Evolutionary conservation across 2,113 vertebrate genomes (phyloP).

Genomic region (Entelurus aequoreus): DNA sequence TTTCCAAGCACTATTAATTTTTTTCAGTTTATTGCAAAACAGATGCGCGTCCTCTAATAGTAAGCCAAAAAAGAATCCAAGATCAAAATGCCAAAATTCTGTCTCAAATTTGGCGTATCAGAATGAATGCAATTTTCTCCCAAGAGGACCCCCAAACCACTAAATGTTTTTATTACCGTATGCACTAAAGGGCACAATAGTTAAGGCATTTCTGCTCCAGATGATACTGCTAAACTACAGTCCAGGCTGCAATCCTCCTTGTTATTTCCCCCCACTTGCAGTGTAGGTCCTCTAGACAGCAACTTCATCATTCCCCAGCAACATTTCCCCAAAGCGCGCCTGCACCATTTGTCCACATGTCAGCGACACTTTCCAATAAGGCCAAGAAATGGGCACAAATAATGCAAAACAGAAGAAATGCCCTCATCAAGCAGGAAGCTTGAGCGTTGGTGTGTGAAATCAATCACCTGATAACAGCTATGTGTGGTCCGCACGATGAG

Average conservation of each 20-base stretch:
- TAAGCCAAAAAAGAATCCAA: not conserved
- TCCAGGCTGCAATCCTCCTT: constrained; percentile 3
- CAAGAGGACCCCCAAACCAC: not conserved
- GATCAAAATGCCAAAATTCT: not conserved
- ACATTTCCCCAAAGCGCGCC: constrained; percentile 4
- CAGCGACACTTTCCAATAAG: constrained; percentile 13
- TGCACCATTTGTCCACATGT: constrained; percentile 4
- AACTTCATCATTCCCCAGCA: constrained; percentile 27
- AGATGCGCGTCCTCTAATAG: not conserved
- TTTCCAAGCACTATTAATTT: not conserved
- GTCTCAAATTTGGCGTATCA: not conserved
- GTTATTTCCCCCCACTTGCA: not conserved
- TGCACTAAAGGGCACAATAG: not conserved
- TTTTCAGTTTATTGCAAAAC: not conserved
- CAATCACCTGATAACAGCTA: constrained; percentile 11
- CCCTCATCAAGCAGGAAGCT: constrained; percentile 2
- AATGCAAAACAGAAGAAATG: not conserved
- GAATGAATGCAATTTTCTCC: not conserved
- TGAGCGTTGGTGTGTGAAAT: constrained; percentile 11
- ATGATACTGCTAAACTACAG: not conserved
- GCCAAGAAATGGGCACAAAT: not conserved
- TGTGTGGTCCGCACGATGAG: constrained; percentile 11
- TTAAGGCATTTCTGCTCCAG: not conserved
- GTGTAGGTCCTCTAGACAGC: constrained; percentile 15
- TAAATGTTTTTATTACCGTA: not conserved